Evolutionary conservation across 2,113 vertebrate genomes (phyloP).

Genomic region (Glareola pratincola): DNA sequence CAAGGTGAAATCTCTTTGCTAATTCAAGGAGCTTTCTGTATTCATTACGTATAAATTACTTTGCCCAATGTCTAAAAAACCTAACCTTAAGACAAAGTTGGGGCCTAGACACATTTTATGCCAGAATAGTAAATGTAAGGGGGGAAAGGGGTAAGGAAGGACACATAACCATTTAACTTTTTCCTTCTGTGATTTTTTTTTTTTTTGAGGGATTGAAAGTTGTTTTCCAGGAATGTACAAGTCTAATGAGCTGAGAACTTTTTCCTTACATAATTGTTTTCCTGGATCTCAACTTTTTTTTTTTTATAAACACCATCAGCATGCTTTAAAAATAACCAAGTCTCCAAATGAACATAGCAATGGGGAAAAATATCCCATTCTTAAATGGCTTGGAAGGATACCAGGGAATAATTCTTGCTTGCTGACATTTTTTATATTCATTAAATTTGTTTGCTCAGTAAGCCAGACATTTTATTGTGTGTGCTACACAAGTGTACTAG

Average conservation of each 20-base stretch:
- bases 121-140: neutral
- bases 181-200: neutral
- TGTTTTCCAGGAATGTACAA: constrained; percentile 19
- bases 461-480: neutral
- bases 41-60: neutral
- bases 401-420: neutral
- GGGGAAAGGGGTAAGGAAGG: neutral
- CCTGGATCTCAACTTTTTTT: neutral
- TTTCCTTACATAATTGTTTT: constrained; percentile 4
- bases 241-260: constrained; percentile 15
- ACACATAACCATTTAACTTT: neutral
- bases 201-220: neutral
- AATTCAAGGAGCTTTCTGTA: neutral
- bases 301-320: constrained; percentile 2
- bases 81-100: neutral
- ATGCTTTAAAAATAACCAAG: neutral
- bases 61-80: neutral
- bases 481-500: neutral
- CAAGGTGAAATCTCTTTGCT: neutral
- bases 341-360: constrained; percentile 7
- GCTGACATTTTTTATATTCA: neutral
- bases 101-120: neutral
- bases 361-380: neutral
- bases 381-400: neutral
- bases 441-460: neutral